These are phyloP conservation scores for Malurus leucopterus DNA, from an alignment of 2,797 vertebrate genomes.

Conservation along the genomic window DNA sequence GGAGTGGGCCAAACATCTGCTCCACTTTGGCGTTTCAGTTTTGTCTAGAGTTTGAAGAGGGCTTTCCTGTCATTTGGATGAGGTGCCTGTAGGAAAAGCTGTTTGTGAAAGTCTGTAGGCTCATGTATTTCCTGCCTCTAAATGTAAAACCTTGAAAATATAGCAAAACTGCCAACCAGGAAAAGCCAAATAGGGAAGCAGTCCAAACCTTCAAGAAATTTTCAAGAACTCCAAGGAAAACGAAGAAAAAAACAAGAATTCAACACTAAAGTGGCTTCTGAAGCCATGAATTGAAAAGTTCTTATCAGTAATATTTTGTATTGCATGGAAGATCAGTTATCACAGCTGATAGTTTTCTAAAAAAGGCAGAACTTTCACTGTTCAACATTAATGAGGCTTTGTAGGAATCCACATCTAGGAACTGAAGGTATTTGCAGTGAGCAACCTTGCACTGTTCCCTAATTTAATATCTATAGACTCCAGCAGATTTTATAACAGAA, in stretches of 20 bases:
- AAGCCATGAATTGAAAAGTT: background rate
- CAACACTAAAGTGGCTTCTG: background rate
- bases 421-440: background rate
- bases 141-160: background rate
- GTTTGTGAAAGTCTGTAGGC: background rate
- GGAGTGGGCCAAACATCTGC: slow-evolving; percentile 6
- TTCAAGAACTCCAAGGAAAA: background rate
- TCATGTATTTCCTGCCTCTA: background rate
- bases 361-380: background rate
- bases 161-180: background rate
- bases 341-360: background rate
- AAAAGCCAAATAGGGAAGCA: background rate
- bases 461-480: background rate
- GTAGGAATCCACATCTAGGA: background rate
- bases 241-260: background rate
- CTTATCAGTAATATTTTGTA: background rate
- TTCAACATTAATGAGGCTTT: background rate
- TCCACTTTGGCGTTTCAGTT: slow-evolving; percentile 20
- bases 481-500: background rate
- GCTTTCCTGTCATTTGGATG: background rate
- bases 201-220: background rate
- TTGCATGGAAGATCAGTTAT: background rate
- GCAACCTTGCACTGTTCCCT: background rate
- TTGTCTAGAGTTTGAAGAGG: background rate
- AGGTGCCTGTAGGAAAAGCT: background rate